Conservation (phyloP, 2,113 vertebrate species). For the Ramphastos sulfuratus region DNA sequence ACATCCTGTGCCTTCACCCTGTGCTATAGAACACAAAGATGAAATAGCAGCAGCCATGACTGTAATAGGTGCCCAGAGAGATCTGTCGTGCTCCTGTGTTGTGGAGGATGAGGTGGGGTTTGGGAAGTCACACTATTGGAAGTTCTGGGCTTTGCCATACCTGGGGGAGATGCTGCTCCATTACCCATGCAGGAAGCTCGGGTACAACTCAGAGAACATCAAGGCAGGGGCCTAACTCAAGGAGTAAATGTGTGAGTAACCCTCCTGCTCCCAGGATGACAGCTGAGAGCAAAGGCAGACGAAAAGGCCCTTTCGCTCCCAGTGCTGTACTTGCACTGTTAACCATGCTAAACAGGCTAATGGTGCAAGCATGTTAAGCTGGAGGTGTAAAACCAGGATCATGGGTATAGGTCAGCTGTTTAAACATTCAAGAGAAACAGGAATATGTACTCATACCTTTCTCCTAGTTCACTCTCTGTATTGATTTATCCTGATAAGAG, state of each 20-base stretch:
- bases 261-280: not conserved
- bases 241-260: not conserved
- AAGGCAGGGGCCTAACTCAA: rapidly evolving
- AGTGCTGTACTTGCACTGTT: rapidly evolving
- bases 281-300: not conserved
- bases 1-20: rapidly evolving
- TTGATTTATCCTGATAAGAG: conserved; percentile 19
- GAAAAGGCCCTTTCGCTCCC: not conserved
- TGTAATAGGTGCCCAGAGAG: not conserved
- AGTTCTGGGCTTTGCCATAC: not conserved
- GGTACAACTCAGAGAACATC: not conserved
- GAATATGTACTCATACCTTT: not conserved
- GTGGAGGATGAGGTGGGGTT: not conserved
- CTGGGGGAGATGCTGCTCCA: not conserved
- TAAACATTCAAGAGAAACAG: not conserved
- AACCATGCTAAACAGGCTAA: not conserved
- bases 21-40: not conserved
- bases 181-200: not conserved
- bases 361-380: not conserved
- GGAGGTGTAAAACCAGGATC: not conserved
- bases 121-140: not conserved
- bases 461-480: not conserved
- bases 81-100: not conserved
- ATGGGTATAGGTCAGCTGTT: not conserved
- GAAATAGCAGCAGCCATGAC: not conserved